Evolutionary conservation across 2,888 invertebrate genomes (phyloP).

Genomic region (Tetranychus truncatus): DNA sequence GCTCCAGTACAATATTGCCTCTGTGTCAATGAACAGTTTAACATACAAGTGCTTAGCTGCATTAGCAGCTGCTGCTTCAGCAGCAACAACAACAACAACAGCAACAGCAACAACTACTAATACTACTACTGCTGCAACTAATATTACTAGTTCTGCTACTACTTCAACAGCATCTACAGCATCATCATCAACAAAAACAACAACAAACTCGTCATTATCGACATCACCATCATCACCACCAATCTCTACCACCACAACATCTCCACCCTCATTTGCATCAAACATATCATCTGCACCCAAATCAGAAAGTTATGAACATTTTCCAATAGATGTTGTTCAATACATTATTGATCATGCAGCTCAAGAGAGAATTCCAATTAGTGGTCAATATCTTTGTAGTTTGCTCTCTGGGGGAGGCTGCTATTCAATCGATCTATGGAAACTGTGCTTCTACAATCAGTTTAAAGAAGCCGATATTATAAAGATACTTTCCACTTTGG

Average conservation of each 20-base stretch:
- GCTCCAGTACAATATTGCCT: neutral
- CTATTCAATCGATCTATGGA: constrained; percentile 21
- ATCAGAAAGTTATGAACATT: neutral
- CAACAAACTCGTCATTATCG: neutral
- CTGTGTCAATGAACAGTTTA: neutral
- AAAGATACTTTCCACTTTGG: constrained; percentile 19
- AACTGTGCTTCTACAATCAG: constrained; percentile 24
- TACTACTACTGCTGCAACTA: neutral
- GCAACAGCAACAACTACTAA: neutral
- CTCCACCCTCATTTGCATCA: neutral
- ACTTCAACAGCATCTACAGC: neutral
- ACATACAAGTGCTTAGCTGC: neutral
- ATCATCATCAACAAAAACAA: neutral
- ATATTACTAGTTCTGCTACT: neutral
- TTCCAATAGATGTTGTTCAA: neutral
- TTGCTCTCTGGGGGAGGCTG: constrained; percentile 17
- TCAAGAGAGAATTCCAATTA: constrained; percentile 21
- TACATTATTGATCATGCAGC: constrained; percentile 17
- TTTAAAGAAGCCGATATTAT: constrained; percentile 22
- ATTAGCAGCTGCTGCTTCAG: neutral
- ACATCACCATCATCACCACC: neutral
- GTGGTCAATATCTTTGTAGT: constrained; percentile 23
- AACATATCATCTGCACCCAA: neutral
- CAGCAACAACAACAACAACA: neutral
- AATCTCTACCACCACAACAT: neutral